A percentile compares a stretch with the other conserved stretches of the same genome.
Conservation (phyloP, 2,888 invertebrate genomes). For the Saturnia japonica region DNA sequence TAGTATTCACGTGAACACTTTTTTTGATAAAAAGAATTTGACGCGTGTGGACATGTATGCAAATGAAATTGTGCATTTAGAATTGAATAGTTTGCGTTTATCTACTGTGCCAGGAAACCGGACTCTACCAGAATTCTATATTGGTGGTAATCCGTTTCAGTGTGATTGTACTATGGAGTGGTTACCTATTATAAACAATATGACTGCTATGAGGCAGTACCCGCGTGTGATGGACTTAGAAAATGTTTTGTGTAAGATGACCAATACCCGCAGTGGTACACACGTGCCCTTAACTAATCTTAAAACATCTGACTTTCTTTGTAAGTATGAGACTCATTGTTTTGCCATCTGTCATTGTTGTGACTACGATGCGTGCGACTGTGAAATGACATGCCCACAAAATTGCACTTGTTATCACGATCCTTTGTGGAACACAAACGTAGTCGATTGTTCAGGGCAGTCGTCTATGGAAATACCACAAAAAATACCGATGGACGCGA, state of each 20-base stretch:
- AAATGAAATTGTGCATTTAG: slow-evolving; percentile 91
- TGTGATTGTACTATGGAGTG: slow-evolving; percentile 98
- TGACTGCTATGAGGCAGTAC: slow-evolving; percentile 91
- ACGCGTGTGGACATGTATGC: slow-evolving; percentile 95
- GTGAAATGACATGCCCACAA: slow-evolving; percentile 97
- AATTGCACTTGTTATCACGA: slow-evolving; percentile 98
- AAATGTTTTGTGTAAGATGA: slow-evolving; percentile 93
- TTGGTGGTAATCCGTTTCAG: slow-evolving; percentile 96
- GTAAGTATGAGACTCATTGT: slow-evolving; percentile 95
- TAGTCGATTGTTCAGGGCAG: slow-evolving; percentile 94
- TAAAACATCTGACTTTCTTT: slow-evolving; percentile 92
- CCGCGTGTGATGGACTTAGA: slow-evolving; percentile 94
- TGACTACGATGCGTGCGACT: slow-evolving; percentile 97
- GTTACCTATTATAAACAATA: slow-evolving; percentile 94
- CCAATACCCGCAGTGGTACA: slow-evolving; percentile 90
- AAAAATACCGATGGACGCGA: slow-evolving; percentile 96
- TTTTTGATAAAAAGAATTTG: slow-evolving; percentile 91
- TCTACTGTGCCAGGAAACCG: slow-evolving; percentile 88
- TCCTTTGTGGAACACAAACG: slow-evolving; percentile 95
- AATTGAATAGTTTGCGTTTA: slow-evolving; percentile 89
- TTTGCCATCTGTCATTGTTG: slow-evolving; percentile 97
- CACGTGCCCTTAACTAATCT: slow-evolving; percentile 89
- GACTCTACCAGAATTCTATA: slow-evolving; percentile 92
- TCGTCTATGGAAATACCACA: slow-evolving; percentile 89
- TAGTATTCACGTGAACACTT: slow-evolving; percentile 91